phyloP scores from a whole-genome alignment of 2,888 invertebrate genomes.

The Oscheius myriophilus region DNA sequence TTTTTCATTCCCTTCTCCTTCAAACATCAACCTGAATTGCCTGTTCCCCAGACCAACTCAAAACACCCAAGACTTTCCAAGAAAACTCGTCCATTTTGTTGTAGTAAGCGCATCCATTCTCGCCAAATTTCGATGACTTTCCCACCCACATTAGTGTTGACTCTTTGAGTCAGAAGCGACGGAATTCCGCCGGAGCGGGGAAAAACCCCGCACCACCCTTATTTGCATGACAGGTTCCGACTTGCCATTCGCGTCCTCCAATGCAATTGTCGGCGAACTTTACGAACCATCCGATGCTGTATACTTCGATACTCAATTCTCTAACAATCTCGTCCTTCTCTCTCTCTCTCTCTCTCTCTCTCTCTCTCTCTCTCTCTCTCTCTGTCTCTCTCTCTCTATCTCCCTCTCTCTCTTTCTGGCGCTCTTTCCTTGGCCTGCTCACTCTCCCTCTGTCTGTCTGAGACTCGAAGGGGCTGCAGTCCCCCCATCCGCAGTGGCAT shows the following conservation, averaged over 20 bases:
- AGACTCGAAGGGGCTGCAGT: no score
- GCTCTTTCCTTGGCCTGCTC: no score
- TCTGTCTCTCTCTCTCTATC: conserved; percentile 2
- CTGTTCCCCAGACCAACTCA: not conserved
- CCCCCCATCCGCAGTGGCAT: no score
- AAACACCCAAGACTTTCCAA: no score
- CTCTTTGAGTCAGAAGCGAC: conserved; percentile 8
- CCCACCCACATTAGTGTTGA: conserved; percentile 18
- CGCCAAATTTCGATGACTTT: conserved; percentile 1
- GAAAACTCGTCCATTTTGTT: not conserved
- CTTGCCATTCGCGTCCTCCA: not conserved
- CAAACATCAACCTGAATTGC: no score
- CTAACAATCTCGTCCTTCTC: not conserved
- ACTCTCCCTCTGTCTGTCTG: no score
- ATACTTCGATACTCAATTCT: conserved; percentile 17
- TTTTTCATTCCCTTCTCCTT: not conserved
- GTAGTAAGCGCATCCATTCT: not conserved
- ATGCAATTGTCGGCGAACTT: not conserved
- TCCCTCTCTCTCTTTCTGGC: no score
- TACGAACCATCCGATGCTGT: conserved; percentile 7
- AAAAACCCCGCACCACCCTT: conserved; percentile 1
- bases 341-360: not conserved
- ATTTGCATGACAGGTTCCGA: conserved; percentile 29
- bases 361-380: not conserved
- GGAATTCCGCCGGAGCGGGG: not conserved